Conservation (phyloP, 2,113 vertebrate genomes). For the Tympanuchus pallidicinctus region DNA sequence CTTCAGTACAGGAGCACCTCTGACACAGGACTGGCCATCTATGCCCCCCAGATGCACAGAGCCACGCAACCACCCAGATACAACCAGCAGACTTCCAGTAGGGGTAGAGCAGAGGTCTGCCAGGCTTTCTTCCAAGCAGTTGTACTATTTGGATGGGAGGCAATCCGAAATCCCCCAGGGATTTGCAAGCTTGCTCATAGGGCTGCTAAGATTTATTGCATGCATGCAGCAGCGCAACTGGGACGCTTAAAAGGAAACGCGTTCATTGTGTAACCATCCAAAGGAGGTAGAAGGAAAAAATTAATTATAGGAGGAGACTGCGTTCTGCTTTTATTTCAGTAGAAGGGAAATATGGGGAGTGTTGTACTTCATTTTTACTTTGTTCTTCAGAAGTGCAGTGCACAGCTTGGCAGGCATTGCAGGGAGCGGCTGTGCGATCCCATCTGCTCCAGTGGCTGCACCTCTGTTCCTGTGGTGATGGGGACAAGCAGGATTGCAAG, state of each 20-base stretch:
- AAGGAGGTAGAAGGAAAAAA: background rate
- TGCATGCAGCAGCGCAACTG: background rate
- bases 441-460: background rate
- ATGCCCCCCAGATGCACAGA: background rate
- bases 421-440: rapidly evolving
- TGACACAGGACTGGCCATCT: background rate
- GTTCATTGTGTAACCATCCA: background rate
- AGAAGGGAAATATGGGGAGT: background rate
- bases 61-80: background rate
- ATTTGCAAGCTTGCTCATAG: background rate
- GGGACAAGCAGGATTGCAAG: background rate
- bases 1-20: background rate
- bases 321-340: background rate
- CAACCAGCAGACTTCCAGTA: rapidly evolving
- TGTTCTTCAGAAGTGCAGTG: background rate
- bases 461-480: background rate
- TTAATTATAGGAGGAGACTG: background rate
- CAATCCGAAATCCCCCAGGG: background rate
- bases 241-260: background rate
- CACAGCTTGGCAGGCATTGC: background rate
- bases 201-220: background rate
- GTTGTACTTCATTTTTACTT: background rate
- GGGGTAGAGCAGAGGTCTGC: background rate
- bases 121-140: background rate
- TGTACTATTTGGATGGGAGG: background rate